phyloP scores from a whole-genome alignment of 2,113 vertebrate genomes.

The Miniopterus natalensis region DNA sequence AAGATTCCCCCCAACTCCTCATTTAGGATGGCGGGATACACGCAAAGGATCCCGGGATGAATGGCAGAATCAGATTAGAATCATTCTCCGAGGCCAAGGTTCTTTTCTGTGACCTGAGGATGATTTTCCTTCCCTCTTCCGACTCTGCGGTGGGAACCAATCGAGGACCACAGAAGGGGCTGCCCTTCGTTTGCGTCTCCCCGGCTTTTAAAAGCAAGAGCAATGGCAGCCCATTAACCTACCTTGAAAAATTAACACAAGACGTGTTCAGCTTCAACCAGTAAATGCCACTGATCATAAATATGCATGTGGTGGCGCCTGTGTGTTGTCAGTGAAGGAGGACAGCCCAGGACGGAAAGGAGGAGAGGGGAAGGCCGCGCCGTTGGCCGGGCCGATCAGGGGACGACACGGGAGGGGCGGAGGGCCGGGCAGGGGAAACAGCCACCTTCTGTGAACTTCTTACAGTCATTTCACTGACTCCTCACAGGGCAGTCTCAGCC shows the following conservation, averaged over 20 bases:
- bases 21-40: background rate
- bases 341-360: background rate
- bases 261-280: background rate
- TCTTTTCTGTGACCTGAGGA: constrained; percentile 1
- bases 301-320: background rate
- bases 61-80: background rate
- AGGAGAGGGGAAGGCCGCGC: background rate
- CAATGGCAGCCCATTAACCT: background rate
- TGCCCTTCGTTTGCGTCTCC: background rate
- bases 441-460: too few species aligned
- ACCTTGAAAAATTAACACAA: background rate
- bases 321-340: background rate
- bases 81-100: background rate
- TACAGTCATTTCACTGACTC: background rate
- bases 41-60: too few species aligned
- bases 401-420: background rate
- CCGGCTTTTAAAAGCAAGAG: background rate
- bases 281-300: background rate
- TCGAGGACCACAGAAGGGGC: background rate
- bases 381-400: too few species aligned
- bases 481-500: background rate
- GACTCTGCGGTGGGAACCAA: background rate
- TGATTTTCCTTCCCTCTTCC: background rate
- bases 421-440: background rate
- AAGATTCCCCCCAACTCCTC: background rate